Percentiles rank a stretch among this genome's conserved stretches.
These are phyloP conservation scores for Poecilia latipinna DNA, from an alignment of 2,113 vertebrate species.

Conservation along the genomic window DNA sequence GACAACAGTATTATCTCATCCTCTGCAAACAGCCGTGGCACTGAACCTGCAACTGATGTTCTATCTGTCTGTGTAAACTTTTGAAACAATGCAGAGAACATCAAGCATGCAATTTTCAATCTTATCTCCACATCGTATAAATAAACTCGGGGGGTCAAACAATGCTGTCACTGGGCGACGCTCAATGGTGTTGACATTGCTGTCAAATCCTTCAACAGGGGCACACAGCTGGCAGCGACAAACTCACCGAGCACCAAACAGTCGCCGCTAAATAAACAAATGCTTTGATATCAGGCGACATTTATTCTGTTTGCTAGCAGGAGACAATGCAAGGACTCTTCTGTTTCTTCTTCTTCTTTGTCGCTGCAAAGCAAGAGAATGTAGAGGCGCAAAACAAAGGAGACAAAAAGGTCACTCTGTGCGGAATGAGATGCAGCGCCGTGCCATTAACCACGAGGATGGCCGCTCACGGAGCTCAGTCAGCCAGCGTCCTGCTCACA, in stretches of 20 bases:
- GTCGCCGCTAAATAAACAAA: conserved; percentile 59
- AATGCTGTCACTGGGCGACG: conserved; percentile 49
- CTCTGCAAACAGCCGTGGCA: conserved; percentile 21
- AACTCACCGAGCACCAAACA: conserved; percentile 44
- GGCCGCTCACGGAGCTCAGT: conserved; percentile 55
- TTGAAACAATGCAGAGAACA: conserved; percentile 61
- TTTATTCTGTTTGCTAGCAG: conserved; percentile 64
- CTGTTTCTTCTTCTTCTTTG: conserved; percentile 52
- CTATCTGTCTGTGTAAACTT: conserved; percentile 40
- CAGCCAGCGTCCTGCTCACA: conserved; percentile 59
- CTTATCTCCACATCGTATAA: conserved; percentile 62
- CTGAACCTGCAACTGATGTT: conserved; percentile 14
- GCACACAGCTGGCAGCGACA: conserved; percentile 26
- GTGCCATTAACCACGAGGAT: conserved; percentile 49
- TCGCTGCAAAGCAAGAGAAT: conserved; percentile 33
- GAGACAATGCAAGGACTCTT: conserved; percentile 41
- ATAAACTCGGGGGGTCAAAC: conserved; percentile 51
- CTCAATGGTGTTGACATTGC: conserved; percentile 57
- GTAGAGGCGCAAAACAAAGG: conserved; percentile 56
- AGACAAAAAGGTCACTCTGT: conserved; percentile 56
- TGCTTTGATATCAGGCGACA: conserved; percentile 41
- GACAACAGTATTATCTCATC: conserved; percentile 43
- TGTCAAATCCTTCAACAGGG: conserved; percentile 29
- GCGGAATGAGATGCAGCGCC: conserved; percentile 32
- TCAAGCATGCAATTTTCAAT: conserved; percentile 10